These are phyloP conservation scores for Formica aserva DNA, from an alignment of 2,888 invertebrate species.

Conservation along the genomic window DNA sequence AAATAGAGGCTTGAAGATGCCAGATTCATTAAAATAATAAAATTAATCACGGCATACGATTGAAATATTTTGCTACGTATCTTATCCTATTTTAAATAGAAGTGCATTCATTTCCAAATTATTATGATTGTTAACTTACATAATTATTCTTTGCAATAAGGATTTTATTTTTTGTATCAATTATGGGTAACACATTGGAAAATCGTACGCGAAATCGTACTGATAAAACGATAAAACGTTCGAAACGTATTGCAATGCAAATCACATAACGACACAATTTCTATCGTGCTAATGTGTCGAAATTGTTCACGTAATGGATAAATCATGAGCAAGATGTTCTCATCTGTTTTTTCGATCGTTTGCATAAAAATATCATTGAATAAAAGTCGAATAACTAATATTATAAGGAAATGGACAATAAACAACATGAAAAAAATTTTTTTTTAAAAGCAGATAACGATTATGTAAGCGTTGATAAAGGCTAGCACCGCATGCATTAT, in stretches of 20 bases:
- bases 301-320: not conserved
- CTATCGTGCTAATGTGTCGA: not conserved
- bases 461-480: constrained; percentile 17
- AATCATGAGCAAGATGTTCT: not conserved
- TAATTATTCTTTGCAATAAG: not conserved
- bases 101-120: not conserved
- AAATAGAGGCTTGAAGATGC: not conserved
- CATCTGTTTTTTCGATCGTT: not conserved
- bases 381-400: not conserved
- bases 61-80: not conserved
- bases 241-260: not conserved
- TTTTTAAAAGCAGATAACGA: constrained; percentile 26
- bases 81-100: not conserved
- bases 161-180: not conserved
- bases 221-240: not conserved
- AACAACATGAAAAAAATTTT: constrained; percentile 13
- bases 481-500: constrained; percentile 11
- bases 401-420: not conserved
- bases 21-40: not conserved
- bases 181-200: not conserved
- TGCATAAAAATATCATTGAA: not conserved
- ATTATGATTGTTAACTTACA: not conserved
- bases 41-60: not conserved
- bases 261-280: not conserved
- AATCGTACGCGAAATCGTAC: not conserved